phyloP scores from a whole-genome alignment of 2,888 invertebrate genomes.

The Microplitis manilae region DNA sequence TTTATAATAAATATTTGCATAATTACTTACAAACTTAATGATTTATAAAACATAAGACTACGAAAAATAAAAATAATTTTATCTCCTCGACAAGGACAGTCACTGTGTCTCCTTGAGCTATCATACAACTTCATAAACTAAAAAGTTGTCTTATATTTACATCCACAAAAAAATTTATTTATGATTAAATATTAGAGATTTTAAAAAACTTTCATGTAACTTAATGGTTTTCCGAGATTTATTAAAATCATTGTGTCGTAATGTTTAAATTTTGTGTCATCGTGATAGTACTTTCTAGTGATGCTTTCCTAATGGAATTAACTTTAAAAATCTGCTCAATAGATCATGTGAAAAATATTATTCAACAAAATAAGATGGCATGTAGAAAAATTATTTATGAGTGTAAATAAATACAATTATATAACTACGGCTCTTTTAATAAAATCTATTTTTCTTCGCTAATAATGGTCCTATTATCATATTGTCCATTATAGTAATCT shows the following conservation, averaged over 20 bases:
- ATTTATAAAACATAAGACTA: background rate
- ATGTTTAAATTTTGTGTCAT: slow-evolving; percentile 27
- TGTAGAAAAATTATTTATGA: background rate
- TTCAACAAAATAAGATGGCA: background rate
- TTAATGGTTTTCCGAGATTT: slow-evolving; percentile 23
- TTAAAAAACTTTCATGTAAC: slow-evolving; percentile 8
- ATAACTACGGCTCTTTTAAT: background rate
- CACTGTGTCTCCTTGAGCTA: slow-evolving; percentile 1
- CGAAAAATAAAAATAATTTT: background rate
- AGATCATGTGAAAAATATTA: background rate
- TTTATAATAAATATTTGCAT: background rate
- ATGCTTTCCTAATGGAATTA: background rate
- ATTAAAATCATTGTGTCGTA: slow-evolving; percentile 26
- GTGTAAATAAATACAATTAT: background rate
- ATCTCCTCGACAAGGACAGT: slow-evolving; percentile 2
- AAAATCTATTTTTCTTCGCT: background rate
- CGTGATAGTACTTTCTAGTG: slow-evolving; percentile 11
- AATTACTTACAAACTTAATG: background rate
- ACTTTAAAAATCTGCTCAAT: background rate
- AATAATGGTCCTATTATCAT: background rate
- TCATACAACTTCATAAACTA: background rate
- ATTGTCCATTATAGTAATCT: background rate
- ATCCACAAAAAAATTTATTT: slow-evolving; percentile 1
- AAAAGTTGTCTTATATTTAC: background rate
- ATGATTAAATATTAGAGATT: slow-evolving; percentile 20